A percentile compares a stretch with the other conserved stretches of the same genome.
Conservation (phyloP, 2,888 invertebrate species). For the Ceratothoa steindachneri region DNA sequence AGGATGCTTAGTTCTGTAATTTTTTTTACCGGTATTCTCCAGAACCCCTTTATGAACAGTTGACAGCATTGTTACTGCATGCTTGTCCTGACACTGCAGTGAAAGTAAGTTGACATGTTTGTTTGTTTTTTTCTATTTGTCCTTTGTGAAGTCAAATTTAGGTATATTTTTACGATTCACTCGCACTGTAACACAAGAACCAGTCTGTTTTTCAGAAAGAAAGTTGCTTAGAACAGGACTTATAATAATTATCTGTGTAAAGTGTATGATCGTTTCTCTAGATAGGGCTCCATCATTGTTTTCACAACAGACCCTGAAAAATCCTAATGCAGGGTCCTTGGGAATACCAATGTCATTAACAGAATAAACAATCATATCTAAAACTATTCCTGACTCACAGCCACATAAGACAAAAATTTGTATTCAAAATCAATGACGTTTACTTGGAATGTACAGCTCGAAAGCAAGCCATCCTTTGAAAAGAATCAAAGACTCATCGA, state of each 20-base stretch:
- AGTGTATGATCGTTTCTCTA: background rate
- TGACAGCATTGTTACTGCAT: too few species aligned
- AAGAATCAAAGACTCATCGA: background rate
- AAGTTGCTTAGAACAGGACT: background rate
- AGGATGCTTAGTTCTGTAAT: too few species aligned
- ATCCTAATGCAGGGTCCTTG: background rate
- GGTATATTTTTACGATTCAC: too few species aligned
- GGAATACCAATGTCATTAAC: background rate
- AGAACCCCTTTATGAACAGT: too few species aligned
- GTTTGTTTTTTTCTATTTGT: too few species aligned
- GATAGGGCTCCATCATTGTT: background rate
- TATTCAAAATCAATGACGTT: background rate
- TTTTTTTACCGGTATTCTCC: too few species aligned
- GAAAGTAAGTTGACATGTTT: too few species aligned
- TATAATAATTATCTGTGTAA: background rate
- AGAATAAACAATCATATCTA: slow-evolving; percentile 3
- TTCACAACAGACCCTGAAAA: background rate
- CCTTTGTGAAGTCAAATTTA: too few species aligned
- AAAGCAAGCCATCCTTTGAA: background rate
- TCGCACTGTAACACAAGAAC: too few species aligned
- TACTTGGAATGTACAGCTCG: background rate
- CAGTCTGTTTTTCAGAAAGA: too few species aligned
- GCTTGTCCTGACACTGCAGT: too few species aligned
- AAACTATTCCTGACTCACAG: background rate
- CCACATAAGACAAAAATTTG: background rate